Percentiles rank a stretch among this genome's conserved stretches.
Evolutionary conservation across 92 coral and sea anemone genomes (phyloP).

Genomic region (Siderastrea siderea): DNA sequence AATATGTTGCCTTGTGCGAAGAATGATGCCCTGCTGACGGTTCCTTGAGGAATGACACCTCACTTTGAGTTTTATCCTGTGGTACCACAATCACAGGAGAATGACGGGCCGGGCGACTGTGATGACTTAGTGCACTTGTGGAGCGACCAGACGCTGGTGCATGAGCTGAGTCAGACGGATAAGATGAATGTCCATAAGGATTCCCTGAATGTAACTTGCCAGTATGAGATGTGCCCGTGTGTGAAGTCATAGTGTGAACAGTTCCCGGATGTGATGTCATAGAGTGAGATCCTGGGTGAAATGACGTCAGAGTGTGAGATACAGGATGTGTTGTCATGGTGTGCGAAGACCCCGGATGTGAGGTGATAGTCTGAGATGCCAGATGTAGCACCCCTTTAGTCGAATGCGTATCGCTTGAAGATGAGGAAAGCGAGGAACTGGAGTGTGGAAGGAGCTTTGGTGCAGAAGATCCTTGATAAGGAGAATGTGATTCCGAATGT

Average conservation of each 20-base stretch:
- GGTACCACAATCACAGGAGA: slow-evolving; percentile 27
- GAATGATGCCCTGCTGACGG: neutral
- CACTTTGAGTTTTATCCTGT: slow-evolving; percentile 21
- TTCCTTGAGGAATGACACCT: neutral
- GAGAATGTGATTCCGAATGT: slow-evolving; percentile 19
- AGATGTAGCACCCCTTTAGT: neutral
- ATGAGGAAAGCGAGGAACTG: neutral
- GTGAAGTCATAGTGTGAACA: neutral
- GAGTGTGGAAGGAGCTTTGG: slow-evolving; percentile 1
- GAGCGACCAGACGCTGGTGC: slow-evolving; percentile 17
- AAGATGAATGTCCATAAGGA: neutral
- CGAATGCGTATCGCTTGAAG: slow-evolving; percentile 1
- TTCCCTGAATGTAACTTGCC: slow-evolving; percentile 8
- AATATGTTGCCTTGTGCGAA: neutral
- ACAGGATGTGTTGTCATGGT: neutral
- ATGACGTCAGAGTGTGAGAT: neutral
- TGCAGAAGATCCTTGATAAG: slow-evolving; percentile 6
- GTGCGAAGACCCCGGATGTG: neutral
- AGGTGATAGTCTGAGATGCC: slow-evolving; percentile 1
- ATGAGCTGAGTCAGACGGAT: slow-evolving; percentile 2
- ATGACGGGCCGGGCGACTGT: slow-evolving; percentile 10
- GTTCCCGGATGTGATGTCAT: neutral
- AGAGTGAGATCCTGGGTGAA: neutral
- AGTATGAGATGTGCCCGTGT: slow-evolving; percentile 26
- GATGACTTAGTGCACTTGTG: neutral